phyloP scores from a whole-genome alignment of 2,113 vertebrate species.

The Megaceryle maxima region DNA sequence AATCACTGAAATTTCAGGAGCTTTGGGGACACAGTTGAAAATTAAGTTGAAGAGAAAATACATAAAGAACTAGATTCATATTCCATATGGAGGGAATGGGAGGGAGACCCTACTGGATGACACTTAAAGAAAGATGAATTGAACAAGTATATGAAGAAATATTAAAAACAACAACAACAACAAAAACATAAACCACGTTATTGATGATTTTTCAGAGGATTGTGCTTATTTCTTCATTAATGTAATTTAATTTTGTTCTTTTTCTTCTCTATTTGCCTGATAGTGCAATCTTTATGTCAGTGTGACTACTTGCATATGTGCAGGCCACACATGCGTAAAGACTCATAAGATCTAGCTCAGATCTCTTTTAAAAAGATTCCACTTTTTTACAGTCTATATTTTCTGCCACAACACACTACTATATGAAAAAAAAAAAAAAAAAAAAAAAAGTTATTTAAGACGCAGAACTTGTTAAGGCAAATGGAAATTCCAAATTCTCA shows the following conservation, averaged over 20 bases:
- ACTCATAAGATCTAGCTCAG: background rate
- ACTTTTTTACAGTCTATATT: background rate
- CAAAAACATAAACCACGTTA: background rate
- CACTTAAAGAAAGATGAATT: background rate
- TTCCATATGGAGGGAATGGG: background rate
- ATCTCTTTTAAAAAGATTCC: background rate
- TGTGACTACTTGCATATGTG: background rate
- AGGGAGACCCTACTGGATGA: background rate
- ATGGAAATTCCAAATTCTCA: background rate
- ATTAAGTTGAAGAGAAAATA: slow-evolving; percentile 28
- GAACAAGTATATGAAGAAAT: background rate
- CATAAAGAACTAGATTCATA: background rate
- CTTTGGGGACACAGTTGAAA: slow-evolving; percentile 41
- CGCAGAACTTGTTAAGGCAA: background rate
- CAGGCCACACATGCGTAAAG: background rate
- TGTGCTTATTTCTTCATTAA: background rate
- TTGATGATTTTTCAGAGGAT: background rate
- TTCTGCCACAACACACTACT: background rate
- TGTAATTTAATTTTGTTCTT: background rate
- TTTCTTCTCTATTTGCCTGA: background rate
- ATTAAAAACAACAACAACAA: fast-evolving
- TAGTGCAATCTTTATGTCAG: background rate
- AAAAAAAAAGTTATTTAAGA: background rate
- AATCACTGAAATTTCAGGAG: slow-evolving; percentile 54
- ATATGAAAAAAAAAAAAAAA: too few relatives aligned